Base-by-base conservation (phyloP, 2,113 vertebrate genomes). In the Leptodactylus fuscus region DNA sequence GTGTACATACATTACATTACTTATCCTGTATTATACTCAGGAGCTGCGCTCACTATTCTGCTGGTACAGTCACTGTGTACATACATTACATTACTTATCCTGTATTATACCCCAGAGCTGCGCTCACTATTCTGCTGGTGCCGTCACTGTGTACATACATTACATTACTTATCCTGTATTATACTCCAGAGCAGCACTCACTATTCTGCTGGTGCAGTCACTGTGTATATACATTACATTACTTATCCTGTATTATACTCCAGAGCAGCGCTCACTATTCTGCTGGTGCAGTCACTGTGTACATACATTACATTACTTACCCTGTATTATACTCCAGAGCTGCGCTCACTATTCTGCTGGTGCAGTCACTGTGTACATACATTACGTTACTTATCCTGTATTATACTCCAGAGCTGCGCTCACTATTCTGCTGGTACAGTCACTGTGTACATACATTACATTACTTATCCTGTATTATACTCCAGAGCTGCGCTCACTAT, bases 391-490 rank as follows among this genome's bases (percentile, higher is more conserved):
- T 65, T 32, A 65, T 58, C 55, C 55, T 27, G n/a, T 60, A 60
- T 60, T 60, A 60, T 60, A 60, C n/a, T 4, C 49, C 49, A 60
- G 55, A 60, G n/a, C 24, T 65, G 60, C 60, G 10, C 53, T 24
- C 22, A 58, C 53, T 58, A n/a, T 58, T 58, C 53, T 58, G 22
- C 53, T 58, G 53, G 22, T 58, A 6, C 4, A 58, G 20, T n/a
- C 53, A 58, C 53, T 58, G 53, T 58, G 53, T 24, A 58, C 53
- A 58, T 58, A 44, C n/a, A 24, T 58, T n/a, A 9, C 53, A 18
- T 65, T n/a, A 58, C 4, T 65, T 32, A 65, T 58, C 55, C 55
- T 27, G n/a, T 60, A 60, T 60, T 60, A 60, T 60, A 60, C n/a
- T 2, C 49, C 49, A 60, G 55, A 60, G n/a, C 24, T 65, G 60